A percentile compares a stretch with the other conserved stretches of the same genome.
Conservation (phyloP, 2,888 invertebrate species). For the Agrilus mali region DNA sequence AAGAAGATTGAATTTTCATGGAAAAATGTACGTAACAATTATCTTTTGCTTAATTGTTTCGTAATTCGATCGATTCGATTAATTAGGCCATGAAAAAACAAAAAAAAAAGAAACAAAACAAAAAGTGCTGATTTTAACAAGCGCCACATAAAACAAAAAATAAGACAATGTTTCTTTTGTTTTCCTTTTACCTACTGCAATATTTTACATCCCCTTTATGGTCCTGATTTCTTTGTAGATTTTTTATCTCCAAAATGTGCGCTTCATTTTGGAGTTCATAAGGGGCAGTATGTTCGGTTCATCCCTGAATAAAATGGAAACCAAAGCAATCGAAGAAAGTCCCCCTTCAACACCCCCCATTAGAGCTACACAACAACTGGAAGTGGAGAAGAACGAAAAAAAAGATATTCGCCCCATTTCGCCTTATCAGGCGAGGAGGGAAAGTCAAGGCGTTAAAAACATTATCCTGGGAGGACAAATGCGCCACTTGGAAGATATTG, state of each 20-base stretch:
- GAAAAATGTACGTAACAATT: conserved; percentile 59
- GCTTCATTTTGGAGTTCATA: conserved; percentile 74
- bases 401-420: conserved; percentile 16
- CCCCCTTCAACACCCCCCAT: not conserved
- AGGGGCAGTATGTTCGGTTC: conserved; percentile 29
- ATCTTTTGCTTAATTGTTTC: no score
- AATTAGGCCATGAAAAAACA: not conserved
- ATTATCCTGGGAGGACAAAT: conserved; percentile 79
- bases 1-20: conserved; percentile 71
- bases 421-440: conserved; percentile 27
- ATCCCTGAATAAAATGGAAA: conserved; percentile 1
- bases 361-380: not conserved
- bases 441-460: conserved; percentile 50
- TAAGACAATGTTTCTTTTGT: no score
- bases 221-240: conserved; percentile 38
- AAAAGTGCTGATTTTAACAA: no score
- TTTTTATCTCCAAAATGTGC: conserved; percentile 65
- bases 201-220: no score
- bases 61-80: no score
- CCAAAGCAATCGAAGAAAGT: not conserved
- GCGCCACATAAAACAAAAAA: no score
- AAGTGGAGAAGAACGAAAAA: not conserved
- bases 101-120: no score
- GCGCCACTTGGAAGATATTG: conserved; percentile 66
- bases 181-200: no score